Base-by-base conservation (phyloP, 2,797 vertebrate genomes). In the Galaxias olidus region DNA sequence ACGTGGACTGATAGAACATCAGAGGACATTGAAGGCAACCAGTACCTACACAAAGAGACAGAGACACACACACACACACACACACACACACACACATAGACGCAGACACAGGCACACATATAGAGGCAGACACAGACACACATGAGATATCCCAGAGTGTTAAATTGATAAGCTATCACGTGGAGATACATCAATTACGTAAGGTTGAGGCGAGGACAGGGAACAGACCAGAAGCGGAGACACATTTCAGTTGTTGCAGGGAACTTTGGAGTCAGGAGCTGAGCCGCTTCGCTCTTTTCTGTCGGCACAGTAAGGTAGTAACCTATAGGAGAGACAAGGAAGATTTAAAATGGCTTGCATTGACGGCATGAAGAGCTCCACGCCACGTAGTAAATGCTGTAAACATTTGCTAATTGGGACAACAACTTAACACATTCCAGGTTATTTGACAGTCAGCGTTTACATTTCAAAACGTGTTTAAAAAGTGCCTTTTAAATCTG, bases 151-250 rank as follows among this genome's bases (percentile, higher is more conserved):
- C 3, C 30, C 2, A 3, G 30, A 30, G 30, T 30, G 30, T 30
- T 30, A 30, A 2, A 30, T 6, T 30, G 30, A 30, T 30, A 30
- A 30, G 30, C 30, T 30, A 30, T 30, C 30, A 30, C 30, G 6
- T n/a, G n/a, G 6, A 30, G 30, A 30, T 30, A 30, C 30, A 30
- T 30, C 30, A 30, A 6, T 30, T 30, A 30, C 30, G 30, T 30
- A 30, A 30, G 30, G 30, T 30, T 30, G 30, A 30, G 30, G 30
- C 6, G 30, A 30, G 30, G 30, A 30, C 8, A 45, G 4, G 43
- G 42, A 60, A 69, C 88, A 78, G 71, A 93, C 91, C 92, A 93
- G 82, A 93, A 93, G 49, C 76, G 83, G 1, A 89, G 55, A 75
- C 91, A 92, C 61, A 81, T 79, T 63, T 86, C 86, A 59, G 69